Percentiles rank a stretch among this genome's conserved stretches.
Evolutionary conservation across 2,888 invertebrate genomes (phyloP).

Genomic region (Campoplex nolae): DNA sequence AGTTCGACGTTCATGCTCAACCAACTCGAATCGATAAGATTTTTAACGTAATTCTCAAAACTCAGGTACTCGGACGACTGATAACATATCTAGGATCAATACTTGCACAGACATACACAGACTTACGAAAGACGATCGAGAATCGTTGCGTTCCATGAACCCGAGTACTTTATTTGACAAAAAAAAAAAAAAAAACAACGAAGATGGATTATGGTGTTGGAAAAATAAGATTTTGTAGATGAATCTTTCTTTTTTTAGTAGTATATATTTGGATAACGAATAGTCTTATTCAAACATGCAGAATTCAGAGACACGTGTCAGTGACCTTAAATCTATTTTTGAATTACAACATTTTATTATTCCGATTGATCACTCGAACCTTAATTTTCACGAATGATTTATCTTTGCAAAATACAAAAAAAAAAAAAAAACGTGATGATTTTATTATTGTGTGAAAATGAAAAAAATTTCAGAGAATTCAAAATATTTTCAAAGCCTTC

Average conservation of each 20-base stretch:
- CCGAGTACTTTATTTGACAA: conserved; percentile 6
- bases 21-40: conserved; percentile 73
- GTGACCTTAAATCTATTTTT: not conserved
- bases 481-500: not conserved
- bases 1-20: conserved; percentile 60
- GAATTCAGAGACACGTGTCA: not conserved
- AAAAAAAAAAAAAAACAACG: conserved; percentile 1
- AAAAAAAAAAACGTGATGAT: not conserved
- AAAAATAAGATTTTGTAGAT: not conserved
- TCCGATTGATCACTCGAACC: not conserved
- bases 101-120: conserved; percentile 70
- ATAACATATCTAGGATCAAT: conserved; percentile 78
- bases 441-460: not conserved
- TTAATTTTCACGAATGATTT: not conserved
- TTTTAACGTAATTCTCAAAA: conserved; percentile 71
- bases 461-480: not conserved
- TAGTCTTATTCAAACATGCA: not conserved
- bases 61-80: conserved; percentile 69
- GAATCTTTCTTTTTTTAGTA: not conserved
- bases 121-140: conserved; percentile 49
- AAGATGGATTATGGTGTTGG: not conserved
- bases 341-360: not conserved
- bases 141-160: conserved; percentile 54
- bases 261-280: not conserved
- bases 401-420: not conserved